phyloP scores from a whole-genome alignment of 1,140 invertebrate genomes.

The Bombyx mandarina region DNA sequence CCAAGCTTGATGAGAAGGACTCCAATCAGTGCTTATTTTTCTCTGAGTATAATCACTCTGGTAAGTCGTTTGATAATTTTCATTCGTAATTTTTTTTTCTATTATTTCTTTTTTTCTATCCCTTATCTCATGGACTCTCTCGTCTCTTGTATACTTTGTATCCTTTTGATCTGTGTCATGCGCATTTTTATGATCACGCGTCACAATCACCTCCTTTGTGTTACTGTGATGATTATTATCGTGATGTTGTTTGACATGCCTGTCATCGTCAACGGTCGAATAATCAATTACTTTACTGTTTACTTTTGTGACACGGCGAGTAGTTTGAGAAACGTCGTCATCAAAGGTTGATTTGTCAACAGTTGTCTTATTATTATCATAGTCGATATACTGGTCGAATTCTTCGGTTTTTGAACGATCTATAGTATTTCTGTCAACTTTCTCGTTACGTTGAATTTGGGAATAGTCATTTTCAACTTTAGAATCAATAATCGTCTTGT shows the following conservation, averaged over 20 bases:
- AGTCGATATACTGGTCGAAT: neutral
- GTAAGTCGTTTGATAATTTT: conserved; percentile 74
- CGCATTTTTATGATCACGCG: neutral
- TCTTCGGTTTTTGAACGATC: conserved; percentile 7
- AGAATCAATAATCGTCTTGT: conserved; percentile 7
- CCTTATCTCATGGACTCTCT: conserved; percentile 26
- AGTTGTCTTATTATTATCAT: conserved; percentile 3
- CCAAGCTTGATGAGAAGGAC: conserved; percentile 80
- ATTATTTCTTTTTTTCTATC: conserved; percentile 40
- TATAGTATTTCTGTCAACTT: conserved; percentile 9
- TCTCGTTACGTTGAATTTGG: neutral
- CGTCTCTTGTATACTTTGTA: neutral
- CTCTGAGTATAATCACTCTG: conserved; percentile 71
- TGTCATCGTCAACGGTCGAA: conserved; percentile 7
- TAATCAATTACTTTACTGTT: conserved; percentile 7
- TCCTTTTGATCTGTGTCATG: neutral
- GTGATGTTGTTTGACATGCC: neutral
- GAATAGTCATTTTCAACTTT: conserved; percentile 4
- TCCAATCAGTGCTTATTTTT: conserved; percentile 74
- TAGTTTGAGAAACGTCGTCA: conserved; percentile 8
- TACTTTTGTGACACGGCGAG: conserved; percentile 11
- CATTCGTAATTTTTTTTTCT: conserved; percentile 31
- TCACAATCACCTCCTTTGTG: neutral
- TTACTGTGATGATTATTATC: neutral
- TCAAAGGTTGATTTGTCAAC: neutral